Conservation (phyloP, 2,113 vertebrate genomes). For the Paraplagusia blochii region DNA sequence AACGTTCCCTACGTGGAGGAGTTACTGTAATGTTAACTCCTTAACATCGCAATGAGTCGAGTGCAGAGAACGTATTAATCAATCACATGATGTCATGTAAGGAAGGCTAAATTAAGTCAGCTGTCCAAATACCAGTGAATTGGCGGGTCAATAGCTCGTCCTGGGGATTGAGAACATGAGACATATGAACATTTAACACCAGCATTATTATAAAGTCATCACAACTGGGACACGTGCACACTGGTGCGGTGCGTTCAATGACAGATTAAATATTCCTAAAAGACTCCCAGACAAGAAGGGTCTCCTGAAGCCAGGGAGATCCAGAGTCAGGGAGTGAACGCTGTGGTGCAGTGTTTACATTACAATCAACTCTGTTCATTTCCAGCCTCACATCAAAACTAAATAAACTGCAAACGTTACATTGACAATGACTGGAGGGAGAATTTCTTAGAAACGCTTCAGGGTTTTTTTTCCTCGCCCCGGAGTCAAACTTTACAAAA, state of each 20-base stretch:
- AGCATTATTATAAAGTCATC: slow-evolving; percentile 50
- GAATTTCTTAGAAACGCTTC: slow-evolving; percentile 1
- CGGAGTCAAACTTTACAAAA: not conserved
- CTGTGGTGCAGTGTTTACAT: slow-evolving; percentile 43
- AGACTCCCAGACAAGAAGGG: slow-evolving; percentile 2
- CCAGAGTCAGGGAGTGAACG: slow-evolving; percentile 35
- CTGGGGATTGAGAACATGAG: slow-evolving; percentile 22
- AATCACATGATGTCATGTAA: slow-evolving; percentile 45
- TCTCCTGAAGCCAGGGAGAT: slow-evolving; percentile 34
- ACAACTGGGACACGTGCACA: slow-evolving; percentile 19
- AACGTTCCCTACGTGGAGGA: not conserved
- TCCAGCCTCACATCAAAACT: slow-evolving; percentile 23
- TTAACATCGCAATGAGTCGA: not conserved
- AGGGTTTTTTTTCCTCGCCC: not conserved
- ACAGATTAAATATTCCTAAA: slow-evolving; percentile 1
- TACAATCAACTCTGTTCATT: slow-evolving; percentile 34
- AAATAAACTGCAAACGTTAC: slow-evolving; percentile 33
- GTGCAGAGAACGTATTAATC: slow-evolving; percentile 8
- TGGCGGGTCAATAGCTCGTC: slow-evolving; percentile 24
- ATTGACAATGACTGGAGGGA: slow-evolving; percentile 1
- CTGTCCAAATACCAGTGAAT: slow-evolving; percentile 62
- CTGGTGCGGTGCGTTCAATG: too few species aligned
- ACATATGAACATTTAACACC: slow-evolving; percentile 31
- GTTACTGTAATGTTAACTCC: not conserved
- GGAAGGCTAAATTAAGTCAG: slow-evolving; percentile 50